phyloP scores from a whole-genome alignment of 2,113 vertebrate species.

The Coreoperca whiteheadi region DNA sequence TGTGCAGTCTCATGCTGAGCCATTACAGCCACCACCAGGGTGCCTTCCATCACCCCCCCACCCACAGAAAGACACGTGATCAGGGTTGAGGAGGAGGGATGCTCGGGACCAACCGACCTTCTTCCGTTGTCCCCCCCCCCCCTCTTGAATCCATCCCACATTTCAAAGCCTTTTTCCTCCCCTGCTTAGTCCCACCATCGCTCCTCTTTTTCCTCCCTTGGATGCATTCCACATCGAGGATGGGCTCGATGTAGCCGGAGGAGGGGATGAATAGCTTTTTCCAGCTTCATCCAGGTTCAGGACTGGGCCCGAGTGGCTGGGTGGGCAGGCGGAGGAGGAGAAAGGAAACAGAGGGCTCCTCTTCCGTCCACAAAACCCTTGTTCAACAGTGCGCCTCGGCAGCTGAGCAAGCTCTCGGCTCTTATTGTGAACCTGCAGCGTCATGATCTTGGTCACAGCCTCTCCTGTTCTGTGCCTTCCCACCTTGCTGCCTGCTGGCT shows the following conservation, averaged over 20 bases:
- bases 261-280: not conserved
- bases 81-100: not conserved
- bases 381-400: not conserved
- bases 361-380: conserved; percentile 1
- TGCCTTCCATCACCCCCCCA: conserved; percentile 23
- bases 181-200: not conserved
- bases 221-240: conserved; percentile 9
- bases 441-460: not conserved
- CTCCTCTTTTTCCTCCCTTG: not conserved
- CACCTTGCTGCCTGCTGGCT: not conserved
- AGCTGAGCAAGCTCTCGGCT: not conserved
- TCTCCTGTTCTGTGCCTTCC: not conserved
- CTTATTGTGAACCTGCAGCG: not conserved
- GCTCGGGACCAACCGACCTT: not conserved
- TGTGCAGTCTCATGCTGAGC: conserved; percentile 40
- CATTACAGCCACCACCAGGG: conserved; percentile 46
- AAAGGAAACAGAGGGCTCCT: conserved; percentile 7
- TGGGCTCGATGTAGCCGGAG: not conserved
- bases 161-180: not conserved
- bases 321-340: not conserved
- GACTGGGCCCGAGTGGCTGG: not conserved
- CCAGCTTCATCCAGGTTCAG: conserved; percentile 6
- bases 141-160: not conserved
- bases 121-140: not conserved
- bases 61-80: conserved; percentile 27